Evolutionary conservation across 1,140 invertebrate genomes (phyloP).

Genomic region (Drosophila sulfurigaster): DNA sequence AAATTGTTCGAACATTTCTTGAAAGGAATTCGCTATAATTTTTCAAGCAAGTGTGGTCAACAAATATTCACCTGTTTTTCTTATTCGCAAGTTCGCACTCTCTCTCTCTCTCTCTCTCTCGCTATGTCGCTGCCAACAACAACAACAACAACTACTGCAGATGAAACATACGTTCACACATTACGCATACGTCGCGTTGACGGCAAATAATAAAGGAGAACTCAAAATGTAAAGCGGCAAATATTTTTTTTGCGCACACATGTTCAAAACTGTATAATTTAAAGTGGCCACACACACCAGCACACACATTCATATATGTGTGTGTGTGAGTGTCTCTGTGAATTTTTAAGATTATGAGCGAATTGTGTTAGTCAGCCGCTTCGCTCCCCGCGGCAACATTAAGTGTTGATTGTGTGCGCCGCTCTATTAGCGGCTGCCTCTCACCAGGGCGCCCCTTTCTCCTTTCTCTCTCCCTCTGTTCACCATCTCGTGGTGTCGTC

Average conservation of each 20-base stretch:
- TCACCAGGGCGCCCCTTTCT: constrained; percentile 22
- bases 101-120: not conserved
- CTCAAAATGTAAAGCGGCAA: constrained; percentile 51
- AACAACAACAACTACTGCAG: constrained; percentile 11
- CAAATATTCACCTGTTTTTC: constrained; percentile 59
- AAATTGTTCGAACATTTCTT: constrained; percentile 16
- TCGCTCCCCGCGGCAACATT: constrained; percentile 73
- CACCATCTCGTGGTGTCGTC: constrained; percentile 15
- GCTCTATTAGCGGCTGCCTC: constrained; percentile 71
- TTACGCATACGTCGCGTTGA: constrained; percentile 75
- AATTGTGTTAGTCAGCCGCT: constrained; percentile 68
- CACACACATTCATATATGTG: constrained; percentile 5
- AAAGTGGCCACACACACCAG: constrained; percentile 43
- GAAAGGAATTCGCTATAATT: constrained; percentile 43
- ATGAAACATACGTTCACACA: constrained; percentile 60
- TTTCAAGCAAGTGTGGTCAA: constrained; percentile 51
- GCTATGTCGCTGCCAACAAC: constrained; percentile 1
- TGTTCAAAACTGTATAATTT: constrained; percentile 46
- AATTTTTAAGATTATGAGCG: constrained; percentile 74
- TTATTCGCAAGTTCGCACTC: constrained; percentile 43
- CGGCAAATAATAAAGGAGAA: constrained; percentile 34
- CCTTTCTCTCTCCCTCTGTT: constrained; percentile 2
- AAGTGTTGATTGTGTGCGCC: constrained; percentile 80
- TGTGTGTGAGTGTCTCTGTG: constrained; percentile 41
- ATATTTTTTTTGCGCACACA: constrained; percentile 49